Percentiles rank a stretch among this genome's conserved stretches.
Conservation (phyloP, 2,888 invertebrate genomes). For the Drosophila bunnanda region DNA sequence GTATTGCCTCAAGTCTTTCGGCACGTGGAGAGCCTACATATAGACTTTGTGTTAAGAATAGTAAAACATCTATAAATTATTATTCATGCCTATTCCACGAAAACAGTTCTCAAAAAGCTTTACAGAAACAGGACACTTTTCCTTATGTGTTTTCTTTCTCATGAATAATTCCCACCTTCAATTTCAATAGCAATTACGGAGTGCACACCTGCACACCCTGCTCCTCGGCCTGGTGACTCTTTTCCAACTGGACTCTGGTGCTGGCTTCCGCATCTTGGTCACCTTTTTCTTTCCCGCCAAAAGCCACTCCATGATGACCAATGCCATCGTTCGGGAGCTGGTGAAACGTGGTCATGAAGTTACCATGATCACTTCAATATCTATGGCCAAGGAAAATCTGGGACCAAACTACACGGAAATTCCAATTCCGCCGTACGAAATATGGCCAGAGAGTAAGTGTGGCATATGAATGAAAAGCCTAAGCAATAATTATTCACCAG, state of each 20-base stretch:
- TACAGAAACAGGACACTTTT: not conserved
- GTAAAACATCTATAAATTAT: not conserved
- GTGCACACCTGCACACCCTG: not conserved
- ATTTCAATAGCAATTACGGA: slow-evolving; percentile 29
- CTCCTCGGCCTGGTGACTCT: slow-evolving; percentile 56
- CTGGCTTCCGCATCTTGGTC: slow-evolving; percentile 83
- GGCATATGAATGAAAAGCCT: not conserved
- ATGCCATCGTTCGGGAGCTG: slow-evolving; percentile 83
- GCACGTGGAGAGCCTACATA: not conserved
- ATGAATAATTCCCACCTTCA: not conserved
- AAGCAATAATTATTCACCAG: slow-evolving; percentile 43
- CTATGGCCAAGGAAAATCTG: slow-evolving; percentile 67
- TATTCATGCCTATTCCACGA: not conserved
- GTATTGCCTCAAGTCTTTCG: not conserved
- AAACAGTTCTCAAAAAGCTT: not conserved
- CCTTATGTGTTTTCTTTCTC: not conserved
- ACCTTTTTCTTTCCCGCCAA: slow-evolving; percentile 83
- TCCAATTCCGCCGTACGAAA: slow-evolving; percentile 66
- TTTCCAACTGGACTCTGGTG: slow-evolving; percentile 42
- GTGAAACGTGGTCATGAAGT: slow-evolving; percentile 85
- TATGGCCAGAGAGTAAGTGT: slow-evolving; percentile 66
- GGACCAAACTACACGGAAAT: slow-evolving; percentile 76
- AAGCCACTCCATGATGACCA: slow-evolving; percentile 85
- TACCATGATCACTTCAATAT: slow-evolving; percentile 71
- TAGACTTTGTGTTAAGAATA: not conserved